Evolutionary conservation across 2,888 invertebrate species (phyloP).

Genomic region (Sminthurides aquaticus): DNA sequence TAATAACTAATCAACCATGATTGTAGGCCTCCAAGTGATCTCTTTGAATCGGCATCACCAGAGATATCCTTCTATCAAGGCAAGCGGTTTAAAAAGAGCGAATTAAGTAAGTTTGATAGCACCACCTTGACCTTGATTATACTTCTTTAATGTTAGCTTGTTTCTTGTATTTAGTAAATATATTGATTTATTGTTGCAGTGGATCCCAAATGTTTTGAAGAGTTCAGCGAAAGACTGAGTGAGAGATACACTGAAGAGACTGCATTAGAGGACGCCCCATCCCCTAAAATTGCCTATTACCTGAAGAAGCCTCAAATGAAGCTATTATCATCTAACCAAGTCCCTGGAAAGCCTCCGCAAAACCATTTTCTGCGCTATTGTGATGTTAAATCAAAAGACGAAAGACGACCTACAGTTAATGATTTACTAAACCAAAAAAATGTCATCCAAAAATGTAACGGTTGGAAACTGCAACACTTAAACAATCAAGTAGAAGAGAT

Average conservation of each 20-base stretch:
- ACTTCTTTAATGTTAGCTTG: no score
- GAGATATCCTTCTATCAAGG: conserved; percentile 43
- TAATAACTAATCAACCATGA: no score
- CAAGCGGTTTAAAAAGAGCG: conserved; percentile 37
- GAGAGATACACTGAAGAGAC: conserved; percentile 10
- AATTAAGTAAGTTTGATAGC: conserved; percentile 29
- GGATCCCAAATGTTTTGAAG: conserved; percentile 36
- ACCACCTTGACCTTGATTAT: no score
- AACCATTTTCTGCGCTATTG: conserved; percentile 67
- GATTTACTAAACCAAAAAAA: conserved; percentile 83
- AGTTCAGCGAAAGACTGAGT: conserved; percentile 24
- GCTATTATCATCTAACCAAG: conserved; percentile 58
- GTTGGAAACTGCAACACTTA: conserved; percentile 90
- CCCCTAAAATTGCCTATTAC: conserved; percentile 36
- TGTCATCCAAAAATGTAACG: conserved; percentile 78
- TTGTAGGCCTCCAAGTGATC: conserved; percentile 38
- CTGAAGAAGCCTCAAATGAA: conserved; percentile 50
- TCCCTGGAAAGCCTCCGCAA: conserved; percentile 63
- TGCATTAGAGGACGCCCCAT: conserved; percentile 14
- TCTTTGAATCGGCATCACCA: conserved; percentile 40
- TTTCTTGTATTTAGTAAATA: no score
- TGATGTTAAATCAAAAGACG: conserved; percentile 82
- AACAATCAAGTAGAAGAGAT: conserved; percentile 88
- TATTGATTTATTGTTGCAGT: no score
- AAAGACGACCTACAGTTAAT: conserved; percentile 73